Conservation (phyloP, 2,797 vertebrate genomes). For the Buceros bicornis region DNA sequence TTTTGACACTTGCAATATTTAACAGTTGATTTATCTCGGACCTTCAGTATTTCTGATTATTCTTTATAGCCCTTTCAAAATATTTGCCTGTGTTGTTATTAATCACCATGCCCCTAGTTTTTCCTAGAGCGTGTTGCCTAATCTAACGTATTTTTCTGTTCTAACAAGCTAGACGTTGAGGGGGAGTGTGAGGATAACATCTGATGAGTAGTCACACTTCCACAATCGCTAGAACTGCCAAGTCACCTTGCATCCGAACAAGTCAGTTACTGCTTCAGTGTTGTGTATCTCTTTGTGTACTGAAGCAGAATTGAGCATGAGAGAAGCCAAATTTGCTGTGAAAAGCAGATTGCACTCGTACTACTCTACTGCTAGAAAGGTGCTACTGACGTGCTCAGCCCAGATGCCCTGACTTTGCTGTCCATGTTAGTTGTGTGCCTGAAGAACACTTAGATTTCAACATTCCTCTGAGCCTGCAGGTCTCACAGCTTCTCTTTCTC, state of each 20-base stretch:
- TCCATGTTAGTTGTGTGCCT: neutral
- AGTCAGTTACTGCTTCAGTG: neutral
- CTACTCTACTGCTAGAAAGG: neutral
- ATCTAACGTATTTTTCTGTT: neutral
- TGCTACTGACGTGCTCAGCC: neutral
- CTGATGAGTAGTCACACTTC: neutral
- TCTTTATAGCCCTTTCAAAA: neutral
- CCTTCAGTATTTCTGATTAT: neutral
- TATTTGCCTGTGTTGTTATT: neutral
- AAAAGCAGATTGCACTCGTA: neutral
- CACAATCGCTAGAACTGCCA: conserved; percentile 14
- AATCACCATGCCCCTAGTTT: neutral
- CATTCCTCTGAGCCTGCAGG: neutral
- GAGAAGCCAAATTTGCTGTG: neutral
- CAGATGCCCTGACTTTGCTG: neutral
- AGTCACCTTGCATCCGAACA: conserved; percentile 34
- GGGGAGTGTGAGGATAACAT: neutral
- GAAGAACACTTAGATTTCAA: conserved; percentile 1
- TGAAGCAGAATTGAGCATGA: neutral
- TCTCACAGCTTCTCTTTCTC: neutral
- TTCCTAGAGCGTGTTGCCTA: neutral
- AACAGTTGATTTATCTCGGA: neutral
- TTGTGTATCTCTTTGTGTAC: neutral
- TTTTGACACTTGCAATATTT: neutral
- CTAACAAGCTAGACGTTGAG: neutral